Evolutionary conservation across 2,888 invertebrate species (phyloP).

Genomic region (Disparrhopalites patrizii): DNA sequence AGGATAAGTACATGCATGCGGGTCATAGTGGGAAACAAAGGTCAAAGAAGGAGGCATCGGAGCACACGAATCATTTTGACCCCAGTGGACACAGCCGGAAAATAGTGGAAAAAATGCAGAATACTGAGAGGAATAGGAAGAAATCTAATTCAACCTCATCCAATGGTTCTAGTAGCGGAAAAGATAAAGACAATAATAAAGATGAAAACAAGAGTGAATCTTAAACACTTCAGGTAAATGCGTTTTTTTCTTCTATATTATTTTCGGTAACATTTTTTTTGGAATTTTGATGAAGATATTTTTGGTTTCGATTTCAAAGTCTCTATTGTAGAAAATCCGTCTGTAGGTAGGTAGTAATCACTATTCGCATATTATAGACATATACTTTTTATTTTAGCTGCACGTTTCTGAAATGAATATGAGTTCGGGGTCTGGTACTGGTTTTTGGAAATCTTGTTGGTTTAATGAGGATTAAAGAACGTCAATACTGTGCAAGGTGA

Average conservation of each 20-base stretch:
- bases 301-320: too few species aligned
- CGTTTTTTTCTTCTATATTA: neutral
- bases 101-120: conserved; percentile 76
- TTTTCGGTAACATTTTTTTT: neutral
- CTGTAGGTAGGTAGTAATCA: too few species aligned
- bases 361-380: too few species aligned
- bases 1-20: conserved; percentile 81
- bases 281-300: too few species aligned
- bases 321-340: too few species aligned
- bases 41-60: conserved; percentile 71
- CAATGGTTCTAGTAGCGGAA: conserved; percentile 13
- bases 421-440: too few species aligned
- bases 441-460: too few species aligned
- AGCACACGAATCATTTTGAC: conserved; percentile 87
- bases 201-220: neutral
- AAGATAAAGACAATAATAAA: neutral
- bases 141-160: conserved; percentile 40
- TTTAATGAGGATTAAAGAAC: too few species aligned
- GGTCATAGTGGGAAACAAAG: conserved; percentile 88
- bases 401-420: too few species aligned
- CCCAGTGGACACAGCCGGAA: conserved; percentile 91
- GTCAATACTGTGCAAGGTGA: too few species aligned
- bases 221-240: neutral
- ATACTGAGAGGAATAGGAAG: conserved; percentile 77
- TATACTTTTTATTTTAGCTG: too few species aligned